Evolutionary conservation across 2,888 invertebrate species (phyloP), one percentile per base, ranked within the genome.

Genomic region (Himalopsyche japonica): DNA sequence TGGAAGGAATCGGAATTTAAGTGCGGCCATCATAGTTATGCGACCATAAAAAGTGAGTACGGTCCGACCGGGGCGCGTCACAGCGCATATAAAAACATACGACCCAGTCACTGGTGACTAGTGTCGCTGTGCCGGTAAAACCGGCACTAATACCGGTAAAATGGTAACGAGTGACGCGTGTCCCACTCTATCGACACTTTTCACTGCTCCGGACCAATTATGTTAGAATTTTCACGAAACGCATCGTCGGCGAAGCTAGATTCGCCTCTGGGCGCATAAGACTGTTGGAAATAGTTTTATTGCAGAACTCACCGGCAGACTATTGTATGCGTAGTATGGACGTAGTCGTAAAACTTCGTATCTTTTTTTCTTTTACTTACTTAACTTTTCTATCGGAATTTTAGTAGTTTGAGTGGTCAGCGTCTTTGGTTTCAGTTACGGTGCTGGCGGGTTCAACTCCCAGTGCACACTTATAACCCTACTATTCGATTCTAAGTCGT

Each of bases 41-140:
- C 20, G 76, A 76, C 83, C 83, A 83, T 83, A 83, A 83, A 83
- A 83, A 83, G 76, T 80, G 83, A 83, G 83, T 80, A 83, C 79
- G 83, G 79, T 83, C 76, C 83, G 27, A 79, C 70, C 76, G 64
- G 48, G 83, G 49, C 78, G 48, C 57, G 10, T 2, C 57, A 57
- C 20, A 6, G 7, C 20, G 20, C 57, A 57, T 57, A 57, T 57
- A 57, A 57, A 57, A 57, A 57, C 24, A 57, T 57, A 57, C 57
- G 57, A 57, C 20, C n/a, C 57, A 20, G 57, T 57, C 57, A 5
- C 57, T 57, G 57, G 57, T 57, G 57, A 57, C 57, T 57, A 57
- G 20, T 57, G 57, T 57, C 57, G 57, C 20, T 24, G 57, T 43
- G 24, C 20, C 57, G 57, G 57, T 57, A 57, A 57, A 57, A 57